Base-by-base conservation (phyloP, 2,113 vertebrate genomes). In the Excalfactoria chinensis region DNA sequence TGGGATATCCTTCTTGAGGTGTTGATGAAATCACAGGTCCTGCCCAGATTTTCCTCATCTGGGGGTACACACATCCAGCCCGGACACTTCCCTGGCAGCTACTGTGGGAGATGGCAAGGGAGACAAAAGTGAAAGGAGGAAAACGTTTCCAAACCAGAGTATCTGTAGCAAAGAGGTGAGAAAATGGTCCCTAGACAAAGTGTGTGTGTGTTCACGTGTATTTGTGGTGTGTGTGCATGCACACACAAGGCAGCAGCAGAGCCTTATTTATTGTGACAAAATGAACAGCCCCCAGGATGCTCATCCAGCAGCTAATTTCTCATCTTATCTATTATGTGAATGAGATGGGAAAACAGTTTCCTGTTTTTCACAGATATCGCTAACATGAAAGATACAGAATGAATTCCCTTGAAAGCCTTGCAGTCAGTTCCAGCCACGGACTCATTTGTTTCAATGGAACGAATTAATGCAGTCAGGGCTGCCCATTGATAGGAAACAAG, bases 271-370 rank as follows among this genome's bases (percentile, higher is more conserved):
- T 90, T 92, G 94, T 93, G 97, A 96, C 96, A 96, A 97, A 97
- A 97, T 74, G 89, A 97, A 97, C 97, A 97, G 97, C 96, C 96
- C 96, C 95, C 53, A 62, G 96, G 96, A 97, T 96, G 95, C 95
- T 97, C 96, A 95, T 97, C 96, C 96, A 93, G 87, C 93, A 95
- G 93, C 95, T 98, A 97, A 98, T 97, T 98, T 97, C 97, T 97
- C 95, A 96, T 97, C 97, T 97, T 98, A 97, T 97, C 97, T 97
- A 90, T 96, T 97, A 97, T 91, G 95, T 96, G 97, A 97, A 98
- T 97, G 97, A 97, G 97, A 97, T 95, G 95, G 95, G 93, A 93
- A 98, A 98, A 95, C 87, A 94, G 94, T 97, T 98, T 96, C 96
- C 97, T 97, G 96, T 96, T 97, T 97, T 97, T 95, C 97, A 86